These are phyloP conservation scores for Selenia dentaria DNA, from an alignment of 2,888 invertebrate genomes.

Conservation along the genomic window DNA sequence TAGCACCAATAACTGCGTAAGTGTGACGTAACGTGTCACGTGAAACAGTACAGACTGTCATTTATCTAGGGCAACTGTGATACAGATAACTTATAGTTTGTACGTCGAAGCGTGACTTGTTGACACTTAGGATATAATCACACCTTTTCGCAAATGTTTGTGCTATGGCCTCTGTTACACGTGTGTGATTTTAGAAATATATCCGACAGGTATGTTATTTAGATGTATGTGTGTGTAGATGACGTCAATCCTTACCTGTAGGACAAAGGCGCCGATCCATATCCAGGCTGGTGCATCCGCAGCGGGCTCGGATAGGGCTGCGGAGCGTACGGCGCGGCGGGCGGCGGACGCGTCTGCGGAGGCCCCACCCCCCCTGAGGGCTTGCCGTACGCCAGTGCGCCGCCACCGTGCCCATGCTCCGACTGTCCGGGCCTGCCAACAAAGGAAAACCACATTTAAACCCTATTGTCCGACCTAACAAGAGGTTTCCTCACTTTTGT, in stretches of 20 bases:
- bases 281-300: constrained; percentile 76
- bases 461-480: neutral
- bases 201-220: neutral
- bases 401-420: constrained; percentile 75
- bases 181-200: too few relatives aligned
- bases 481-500: neutral
- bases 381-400: constrained; percentile 77
- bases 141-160: too few relatives aligned
- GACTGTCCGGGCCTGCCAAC: constrained; percentile 74
- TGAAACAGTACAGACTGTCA: too few relatives aligned
- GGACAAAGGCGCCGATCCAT: constrained; percentile 76
- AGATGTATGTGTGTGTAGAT: too few relatives aligned
- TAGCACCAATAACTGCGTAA: too few relatives aligned
- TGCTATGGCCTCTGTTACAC: too few relatives aligned
- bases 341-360: constrained; percentile 68
- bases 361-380: constrained; percentile 69
- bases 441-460: constrained; percentile 20
- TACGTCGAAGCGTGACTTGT: too few relatives aligned
- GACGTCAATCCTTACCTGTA: constrained; percentile 57
- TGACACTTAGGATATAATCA: too few relatives aligned
- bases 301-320: constrained; percentile 69
- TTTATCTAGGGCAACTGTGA: too few relatives aligned
- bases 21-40: too few relatives aligned
- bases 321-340: constrained; percentile 71
- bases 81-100: too few relatives aligned